Evolutionary conservation across 2,888 invertebrate genomes (phyloP), one percentile per base, ranked within the genome.

Genomic region (Troides oblongomaculatus): DNA sequence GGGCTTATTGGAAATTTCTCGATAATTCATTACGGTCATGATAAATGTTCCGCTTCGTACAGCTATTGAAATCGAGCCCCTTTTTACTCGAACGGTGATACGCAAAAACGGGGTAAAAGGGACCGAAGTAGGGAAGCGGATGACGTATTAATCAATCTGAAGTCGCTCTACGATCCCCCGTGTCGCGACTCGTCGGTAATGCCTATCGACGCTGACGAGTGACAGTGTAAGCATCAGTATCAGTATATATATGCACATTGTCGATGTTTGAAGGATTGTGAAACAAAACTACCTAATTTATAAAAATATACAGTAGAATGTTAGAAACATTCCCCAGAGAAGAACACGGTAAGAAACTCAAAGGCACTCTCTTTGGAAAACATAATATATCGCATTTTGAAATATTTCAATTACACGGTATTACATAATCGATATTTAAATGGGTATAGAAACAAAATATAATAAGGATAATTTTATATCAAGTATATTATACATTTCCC

Each of bases 21-120:
- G 85, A 90, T 90, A 91, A 92, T 92, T 92, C 90, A 91, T 92
- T 91, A 91, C 84, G 80, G 81, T 77, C 86, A 87, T 92, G 91
- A 92, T 90, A 89, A 92, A 92, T 91, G 91, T 88, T 86, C 88
- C 80, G 80, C 81, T 83, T 83, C 83, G 80, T 78, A 81, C 79
- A 80, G 80, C 87, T 85, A 90, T 92, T 90, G 83, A 91, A 88
- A 84, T 79, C 81, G 84, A 79, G 83, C 63, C 87, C 30, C 90
- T 89, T 90, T 92, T 90, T 89, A 88, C 90, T 89, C 86, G 81
- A 81, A 89, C 86, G 84, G 89, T 91, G 90, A 91, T 90, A 90
- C 87, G 90, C 90, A 89, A 89, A 90, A 92, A 89, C 79, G 89
- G 87, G 88, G 88, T 85, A 84, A 84, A 84, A 86, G 84, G 85